Base-by-base conservation (phyloP, 2,113 vertebrate genomes). In the Chunga burmeisteri region DNA sequence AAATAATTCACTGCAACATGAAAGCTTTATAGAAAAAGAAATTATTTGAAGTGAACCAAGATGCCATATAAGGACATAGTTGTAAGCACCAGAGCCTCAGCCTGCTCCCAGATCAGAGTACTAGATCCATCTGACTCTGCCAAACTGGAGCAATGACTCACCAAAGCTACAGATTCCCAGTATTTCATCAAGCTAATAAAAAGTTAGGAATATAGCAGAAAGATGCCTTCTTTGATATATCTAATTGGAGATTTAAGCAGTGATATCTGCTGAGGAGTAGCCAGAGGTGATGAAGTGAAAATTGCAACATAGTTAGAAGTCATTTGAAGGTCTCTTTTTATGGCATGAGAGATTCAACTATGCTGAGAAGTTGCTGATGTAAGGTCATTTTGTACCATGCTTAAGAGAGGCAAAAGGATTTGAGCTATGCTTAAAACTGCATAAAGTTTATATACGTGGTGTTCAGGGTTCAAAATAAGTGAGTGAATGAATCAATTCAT, bases 171-270 rank as follows among this genome's bases (percentile, higher is more conserved):
- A 44, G 46, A 94, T 81, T 85, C 63, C 65, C 87, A 62, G 42
- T 55, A 84, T 87, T 91, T 89, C 34, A 73, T 79, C 77, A 95
- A 78, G 63, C 66, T 81, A 87, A 81, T 91, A 90, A 68, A 90
- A 92, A 66, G 27, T 40, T 46, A 66, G n/a, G 58, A 66, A 87
- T 90, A 90, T 63, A 90, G 56, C 36, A 78, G 82, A 73, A 75
- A 80, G 63, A 68, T 86, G 19, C 16, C 16, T 83, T 83, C 21
- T 85, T 81, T 92, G 67, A 63, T 87, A 86, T 52, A 83, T 56
- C 25, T 79, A 78, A 68, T 2, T 87, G 52, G 53, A 72, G 61
- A 80, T 65, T 34, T 75, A 91, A 90, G 61, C 42, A 79, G 70
- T 75, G 79, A 79, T 78, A 65, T 38, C 58, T 94, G 22, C 62